A percentile compares a stretch with the other conserved stretches of the same genome.
These are phyloP conservation scores for Oithona nana DNA, from an alignment of 2,888 invertebrate genomes.

Conservation along the genomic window DNA sequence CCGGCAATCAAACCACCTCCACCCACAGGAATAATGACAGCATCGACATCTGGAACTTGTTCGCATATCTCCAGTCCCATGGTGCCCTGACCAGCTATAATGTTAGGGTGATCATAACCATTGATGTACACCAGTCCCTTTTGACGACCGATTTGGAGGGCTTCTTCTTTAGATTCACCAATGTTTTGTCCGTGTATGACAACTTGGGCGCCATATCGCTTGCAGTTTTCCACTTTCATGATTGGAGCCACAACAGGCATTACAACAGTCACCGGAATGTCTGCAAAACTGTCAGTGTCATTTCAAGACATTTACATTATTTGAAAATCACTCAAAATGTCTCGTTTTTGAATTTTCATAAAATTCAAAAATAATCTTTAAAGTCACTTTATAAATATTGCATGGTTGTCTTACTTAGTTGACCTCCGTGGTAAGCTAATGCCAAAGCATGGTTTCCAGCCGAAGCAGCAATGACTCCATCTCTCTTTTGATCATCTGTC, in stretches of 20 bases:
- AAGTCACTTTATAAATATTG: neutral
- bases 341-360: neutral
- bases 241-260: constrained; percentile 88
- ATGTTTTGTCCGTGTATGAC: constrained; percentile 62
- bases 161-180: constrained; percentile 60
- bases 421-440: constrained; percentile 55
- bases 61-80: constrained; percentile 79
- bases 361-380: neutral
- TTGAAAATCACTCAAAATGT: neutral
- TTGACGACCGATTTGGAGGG: constrained; percentile 52
- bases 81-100: constrained; percentile 87
- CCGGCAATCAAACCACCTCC: constrained; percentile 74
- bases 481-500: constrained; percentile 44
- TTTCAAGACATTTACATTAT: too few species aligned
- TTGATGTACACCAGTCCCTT: constrained; percentile 31
- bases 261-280: constrained; percentile 51
- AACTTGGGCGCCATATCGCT: constrained; percentile 62
- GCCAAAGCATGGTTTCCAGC: constrained; percentile 83
- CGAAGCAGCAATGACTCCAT: constrained; percentile 77
- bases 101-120: constrained; percentile 84
- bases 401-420: constrained; percentile 31
- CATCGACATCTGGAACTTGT: constrained; percentile 69
- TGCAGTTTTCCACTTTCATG: constrained; percentile 71
- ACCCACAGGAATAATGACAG: constrained; percentile 75
- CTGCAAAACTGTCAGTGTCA: neutral